Base-by-base conservation (phyloP, 2,797 vertebrate species). In the Hippopotamyrus pictus region DNA sequence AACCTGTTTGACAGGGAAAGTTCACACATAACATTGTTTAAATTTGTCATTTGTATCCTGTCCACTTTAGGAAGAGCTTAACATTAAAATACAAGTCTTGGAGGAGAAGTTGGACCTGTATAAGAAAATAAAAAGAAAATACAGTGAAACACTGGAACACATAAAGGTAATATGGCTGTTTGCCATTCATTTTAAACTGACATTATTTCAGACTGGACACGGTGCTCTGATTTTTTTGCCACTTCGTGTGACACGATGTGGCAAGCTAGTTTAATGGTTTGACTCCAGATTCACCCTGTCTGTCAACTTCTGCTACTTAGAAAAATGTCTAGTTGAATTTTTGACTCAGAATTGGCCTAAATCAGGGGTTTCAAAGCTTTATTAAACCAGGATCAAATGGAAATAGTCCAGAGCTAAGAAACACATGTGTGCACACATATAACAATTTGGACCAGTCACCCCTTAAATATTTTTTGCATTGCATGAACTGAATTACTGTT, bases 71-170 rank as follows among this genome's bases (percentile, higher is more conserved):
- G 92, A 79, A 0, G 93, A 96, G 89, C 94, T 96, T 12, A 9
- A 83, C 33, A 87, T 91, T 83, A 96, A 94, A 93, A 90, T 95
- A 37, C 83, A 90, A 8, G 96, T 96, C 53, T 94, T 96, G 90
- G 93, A 94, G 84, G 94, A 92, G n/a, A 96, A 95, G 91, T 88
- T 95, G 91, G 93, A 94, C 0, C 65, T 76, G 0, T 95, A 94
- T 90, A 95, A 91, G 91, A 96, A 92, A 91, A 88, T 90, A 62
- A 92, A 89, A 14, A 91, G 83, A 0, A 92, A 91, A 89, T 93
- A 94, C 88, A 87, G 0, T 76, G 93, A 91, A 4, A 69, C 94
- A 1, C 29, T 92, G 87, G 90, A 92, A 2, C 93, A 92, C 90
- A 91, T 96, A 92, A 94, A 94, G 96, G 96, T 96, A 94, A 91